Base-by-base conservation (phyloP, 2,888 invertebrate genomes). In the Sceliomorpha sp. region DNA sequence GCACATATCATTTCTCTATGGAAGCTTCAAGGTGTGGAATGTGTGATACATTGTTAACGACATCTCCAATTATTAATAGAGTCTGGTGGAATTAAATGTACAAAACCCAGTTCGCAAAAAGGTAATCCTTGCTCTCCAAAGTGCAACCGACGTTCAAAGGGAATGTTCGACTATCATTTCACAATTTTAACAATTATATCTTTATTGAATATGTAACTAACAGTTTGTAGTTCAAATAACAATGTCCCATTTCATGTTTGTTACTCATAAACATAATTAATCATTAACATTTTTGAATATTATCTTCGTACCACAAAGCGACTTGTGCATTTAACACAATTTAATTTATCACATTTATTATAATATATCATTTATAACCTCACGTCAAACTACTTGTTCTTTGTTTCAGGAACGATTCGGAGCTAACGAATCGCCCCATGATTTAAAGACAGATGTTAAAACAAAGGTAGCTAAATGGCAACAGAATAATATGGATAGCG, bases 391-490 rank as follows among this genome's bases (percentile, higher is more conserved):
- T 26, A 14, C 40, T 31, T 73, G 62, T 66, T 53, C 44, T 80
- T 36, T 84, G 82, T 84, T 84, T 34, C 77, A 84, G 84, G 77
- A 79, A 58, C 29, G 73, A 64, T 56, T 73, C 39, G 56, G 55
- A 42, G 39, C 50, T 48, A 14, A 58, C 51, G 48, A 70, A 56
- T 29, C 45, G 32, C 72, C 67, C 6, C 59, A 63, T 14, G 69
- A 67, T 44, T 9, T 20, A 3, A 56, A 10, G 26, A 3, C 10
- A 15, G 70, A 75, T 53, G 66, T 60, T 7, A 68, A 73, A 51
- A 64, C 42, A 0, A 60, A 70, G 14, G 74, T 72, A 4, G 47
- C 70, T 2, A 78, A 67, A 29, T 76, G 69, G 71, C 74, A 75
- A 40, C 74, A 69, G 15, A 78, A 78, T 31, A 77, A 75, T 45